Conservation (phyloP, 2,797 vertebrate species). For the Lates japonicus region DNA sequence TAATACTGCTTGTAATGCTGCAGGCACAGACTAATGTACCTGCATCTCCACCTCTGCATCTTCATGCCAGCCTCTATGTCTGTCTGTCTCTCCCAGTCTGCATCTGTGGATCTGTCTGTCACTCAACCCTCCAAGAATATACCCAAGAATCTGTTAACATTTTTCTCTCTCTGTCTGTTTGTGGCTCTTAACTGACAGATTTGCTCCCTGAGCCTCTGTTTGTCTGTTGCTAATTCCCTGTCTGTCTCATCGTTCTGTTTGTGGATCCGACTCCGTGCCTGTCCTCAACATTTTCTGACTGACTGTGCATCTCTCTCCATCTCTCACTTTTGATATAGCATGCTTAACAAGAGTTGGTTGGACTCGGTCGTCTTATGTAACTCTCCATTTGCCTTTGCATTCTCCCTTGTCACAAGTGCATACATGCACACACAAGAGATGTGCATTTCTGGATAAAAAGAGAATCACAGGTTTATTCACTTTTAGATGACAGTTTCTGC, state of each 20-base stretch:
- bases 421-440: constrained; percentile 24
- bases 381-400: constrained; percentile 49
- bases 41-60: constrained; percentile 62
- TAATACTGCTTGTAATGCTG: constrained; percentile 73
- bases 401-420: constrained; percentile 29
- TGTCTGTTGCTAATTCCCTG: constrained; percentile 35
- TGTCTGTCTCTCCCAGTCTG: constrained; percentile 1
- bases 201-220: constrained; percentile 22
- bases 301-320: constrained; percentile 44
- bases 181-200: constrained; percentile 20
- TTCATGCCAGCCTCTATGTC: constrained; percentile 33
- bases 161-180: neutral
- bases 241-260: constrained; percentile 21
- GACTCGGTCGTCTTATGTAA: constrained; percentile 68
- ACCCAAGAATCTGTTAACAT: neutral
- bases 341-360: constrained; percentile 53
- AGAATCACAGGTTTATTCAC: constrained; percentile 21
- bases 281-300: constrained; percentile 26
- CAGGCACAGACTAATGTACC: constrained; percentile 59
- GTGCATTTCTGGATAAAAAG: constrained; percentile 22
- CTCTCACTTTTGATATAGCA: constrained; percentile 46
- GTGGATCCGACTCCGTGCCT: constrained; percentile 22
- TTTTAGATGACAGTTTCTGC: constrained; percentile 8
- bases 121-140: neutral
- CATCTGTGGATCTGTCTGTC: neutral